Evolutionary conservation across 2,888 invertebrate genomes (phyloP).

Genomic region (Augochlorella aurata): DNA sequence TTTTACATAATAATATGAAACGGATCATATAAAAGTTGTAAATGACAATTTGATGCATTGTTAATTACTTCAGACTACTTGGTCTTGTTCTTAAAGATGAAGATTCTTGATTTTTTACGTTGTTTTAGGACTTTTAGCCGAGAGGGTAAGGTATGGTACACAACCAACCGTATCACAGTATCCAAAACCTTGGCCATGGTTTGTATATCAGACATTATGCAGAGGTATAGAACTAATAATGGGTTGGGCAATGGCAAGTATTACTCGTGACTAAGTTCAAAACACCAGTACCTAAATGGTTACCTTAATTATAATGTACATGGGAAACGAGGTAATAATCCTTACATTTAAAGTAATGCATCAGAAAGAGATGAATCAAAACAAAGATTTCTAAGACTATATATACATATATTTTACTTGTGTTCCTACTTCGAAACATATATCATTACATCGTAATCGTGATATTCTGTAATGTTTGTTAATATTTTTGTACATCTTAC

Average conservation of each 20-base stretch:
- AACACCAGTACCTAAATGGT: conserved; percentile 78
- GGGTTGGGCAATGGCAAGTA: conserved; percentile 84
- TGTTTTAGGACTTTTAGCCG: conserved; percentile 73
- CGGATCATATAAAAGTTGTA: not conserved
- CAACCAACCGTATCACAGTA: conserved; percentile 68
- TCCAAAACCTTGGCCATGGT: conserved; percentile 83
- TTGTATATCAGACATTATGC: conserved; percentile 83
- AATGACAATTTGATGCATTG: not conserved
- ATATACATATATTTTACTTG: conserved; percentile 25
- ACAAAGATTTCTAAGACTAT: conserved; percentile 46
- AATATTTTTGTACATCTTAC: conserved; percentile 33
- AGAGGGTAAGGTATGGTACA: conserved; percentile 70
- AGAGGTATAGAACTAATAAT: conserved; percentile 82
- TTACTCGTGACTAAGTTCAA: conserved; percentile 82
- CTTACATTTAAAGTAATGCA: conserved; percentile 79
- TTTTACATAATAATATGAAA: not conserved
- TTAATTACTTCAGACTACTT: not conserved
- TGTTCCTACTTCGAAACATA: conserved; percentile 20
- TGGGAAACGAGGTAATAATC: conserved; percentile 79
- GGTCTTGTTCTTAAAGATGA: not conserved
- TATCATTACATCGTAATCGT: conserved; percentile 14
- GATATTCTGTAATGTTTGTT: conserved; percentile 33
- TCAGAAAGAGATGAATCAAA: conserved; percentile 34
- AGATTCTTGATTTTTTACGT: not conserved
- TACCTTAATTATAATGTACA: conserved; percentile 79